A percentile compares a stretch with the other conserved stretches of the same genome.
Conservation (phyloP, 2,888 invertebrate genomes). For the Noctua fimbriata region DNA sequence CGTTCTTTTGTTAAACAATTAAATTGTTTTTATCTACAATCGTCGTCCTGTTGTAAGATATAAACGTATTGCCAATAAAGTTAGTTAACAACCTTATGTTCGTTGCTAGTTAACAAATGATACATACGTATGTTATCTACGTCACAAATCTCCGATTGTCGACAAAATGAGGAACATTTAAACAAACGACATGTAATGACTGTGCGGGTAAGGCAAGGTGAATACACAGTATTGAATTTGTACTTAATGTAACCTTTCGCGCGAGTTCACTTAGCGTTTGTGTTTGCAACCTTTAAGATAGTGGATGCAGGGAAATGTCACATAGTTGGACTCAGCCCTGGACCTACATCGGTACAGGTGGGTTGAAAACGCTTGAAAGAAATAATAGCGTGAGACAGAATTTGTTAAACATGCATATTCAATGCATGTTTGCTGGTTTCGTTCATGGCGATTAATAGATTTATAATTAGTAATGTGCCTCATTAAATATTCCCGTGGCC, state of each 20-base stretch:
- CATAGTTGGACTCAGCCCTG: slow-evolving; percentile 88
- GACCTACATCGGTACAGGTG: slow-evolving; percentile 81
- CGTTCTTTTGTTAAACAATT: slow-evolving; percentile 44
- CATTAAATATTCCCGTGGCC: slow-evolving; percentile 13
- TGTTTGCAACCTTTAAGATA: slow-evolving; percentile 86
- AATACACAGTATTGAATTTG: slow-evolving; percentile 85
- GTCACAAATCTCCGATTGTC: slow-evolving; percentile 68
- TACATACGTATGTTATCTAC: slow-evolving; percentile 62
- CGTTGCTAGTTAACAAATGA: slow-evolving; percentile 62
- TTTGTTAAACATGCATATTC: slow-evolving; percentile 16
- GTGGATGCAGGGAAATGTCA: slow-evolving; percentile 89
- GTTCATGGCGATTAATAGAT: slow-evolving; percentile 19
- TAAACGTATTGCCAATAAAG: slow-evolving; percentile 65
- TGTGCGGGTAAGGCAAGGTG: slow-evolving; percentile 66
- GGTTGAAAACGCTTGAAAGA: slow-evolving; percentile 63
- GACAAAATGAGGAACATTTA: slow-evolving; percentile 68
- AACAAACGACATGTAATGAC: slow-evolving; percentile 74
- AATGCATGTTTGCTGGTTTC: slow-evolving; percentile 6
- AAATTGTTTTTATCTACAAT: slow-evolving; percentile 54
- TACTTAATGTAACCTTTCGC: slow-evolving; percentile 84
- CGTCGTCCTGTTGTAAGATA: slow-evolving; percentile 43
- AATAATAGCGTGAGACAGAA: slow-evolving; percentile 35
- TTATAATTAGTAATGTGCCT: slow-evolving; percentile 16
- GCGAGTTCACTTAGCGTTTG: slow-evolving; percentile 79
- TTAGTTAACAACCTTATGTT: slow-evolving; percentile 63